phyloP scores from a whole-genome alignment of 30 jellyfish, hydroid and myxozoan genomes.

The Hydractinia echinata region DNA sequence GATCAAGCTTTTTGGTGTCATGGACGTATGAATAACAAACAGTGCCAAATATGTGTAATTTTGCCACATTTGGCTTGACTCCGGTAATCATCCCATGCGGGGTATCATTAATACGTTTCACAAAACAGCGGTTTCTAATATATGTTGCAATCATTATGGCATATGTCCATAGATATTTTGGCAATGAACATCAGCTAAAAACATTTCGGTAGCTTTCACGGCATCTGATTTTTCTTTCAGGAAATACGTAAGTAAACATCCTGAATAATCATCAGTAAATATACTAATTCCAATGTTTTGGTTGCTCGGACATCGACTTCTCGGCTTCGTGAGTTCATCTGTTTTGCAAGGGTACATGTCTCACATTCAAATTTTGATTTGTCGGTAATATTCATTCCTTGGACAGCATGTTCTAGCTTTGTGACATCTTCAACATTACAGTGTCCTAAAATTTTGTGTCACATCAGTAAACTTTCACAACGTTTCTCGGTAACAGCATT shows the following conservation, averaged over 20 bases:
- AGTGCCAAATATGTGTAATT: constrained; percentile 34
- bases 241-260: constrained; percentile 41
- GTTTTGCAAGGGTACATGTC: no score
- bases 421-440: constrained; percentile 28
- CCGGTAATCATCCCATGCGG: constrained; percentile 32
- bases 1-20: constrained; percentile 26
- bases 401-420: constrained; percentile 38
- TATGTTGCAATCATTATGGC: constrained; percentile 59
- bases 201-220: constrained; percentile 43
- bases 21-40: constrained; percentile 28
- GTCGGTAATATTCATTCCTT: constrained; percentile 48
- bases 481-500: constrained; percentile 24
- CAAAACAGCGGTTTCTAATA: constrained; percentile 42
- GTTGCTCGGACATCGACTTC: constrained; percentile 51
- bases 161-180: constrained; percentile 70
- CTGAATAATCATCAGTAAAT: constrained; percentile 42
- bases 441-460: constrained; percentile 65
- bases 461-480: constrained; percentile 27
- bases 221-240: constrained; percentile 48
- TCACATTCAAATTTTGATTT: constrained; percentile 11
- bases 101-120: constrained; percentile 13
- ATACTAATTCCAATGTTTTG: constrained; percentile 33
- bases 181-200: constrained; percentile 49
- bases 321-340: constrained; percentile 36
- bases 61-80: constrained; percentile 29